phyloP scores from a whole-genome alignment of 1,140 invertebrate species.

The Colletes latitarsis region DNA sequence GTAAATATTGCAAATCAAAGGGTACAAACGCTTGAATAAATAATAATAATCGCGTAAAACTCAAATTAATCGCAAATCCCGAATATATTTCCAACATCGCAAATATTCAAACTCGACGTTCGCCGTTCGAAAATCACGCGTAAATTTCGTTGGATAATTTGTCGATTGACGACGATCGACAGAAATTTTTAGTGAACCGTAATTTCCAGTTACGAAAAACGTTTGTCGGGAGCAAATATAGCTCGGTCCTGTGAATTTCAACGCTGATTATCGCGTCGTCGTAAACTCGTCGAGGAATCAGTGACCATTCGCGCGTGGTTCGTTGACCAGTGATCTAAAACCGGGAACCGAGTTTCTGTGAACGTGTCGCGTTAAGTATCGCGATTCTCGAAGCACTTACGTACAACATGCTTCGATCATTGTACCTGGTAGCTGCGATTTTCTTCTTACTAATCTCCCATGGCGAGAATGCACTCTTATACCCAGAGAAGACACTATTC shows the following conservation, averaged over 20 bases:
- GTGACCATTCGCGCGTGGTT: conserved; percentile 36
- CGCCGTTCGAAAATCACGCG: neutral
- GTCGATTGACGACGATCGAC: no score
- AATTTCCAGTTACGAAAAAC: conserved; percentile 3
- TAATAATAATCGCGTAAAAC: no score
- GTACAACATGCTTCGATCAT: conserved; percentile 3
- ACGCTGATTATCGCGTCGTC: conserved; percentile 55
- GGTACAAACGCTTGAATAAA: no score
- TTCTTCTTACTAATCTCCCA: neutral
- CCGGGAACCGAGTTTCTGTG: conserved; percentile 23
- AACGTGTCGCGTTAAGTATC: neutral
- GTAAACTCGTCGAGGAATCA: conserved; percentile 40
- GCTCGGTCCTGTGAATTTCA: conserved; percentile 14
- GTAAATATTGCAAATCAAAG: no score
- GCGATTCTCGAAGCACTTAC: neutral
- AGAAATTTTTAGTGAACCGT: neutral
- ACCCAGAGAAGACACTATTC: conserved; percentile 29
- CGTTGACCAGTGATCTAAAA: conserved; percentile 51
- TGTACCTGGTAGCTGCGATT: neutral
- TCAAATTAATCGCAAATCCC: no score
- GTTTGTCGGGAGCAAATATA: conserved; percentile 44
- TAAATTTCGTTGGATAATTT: conserved; percentile 2
- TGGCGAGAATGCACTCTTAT: conserved; percentile 36
- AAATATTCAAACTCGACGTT: no score
- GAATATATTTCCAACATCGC: no score